Conservation (phyloP, 2,888 invertebrate genomes). For the Mantis religiosa region DNA sequence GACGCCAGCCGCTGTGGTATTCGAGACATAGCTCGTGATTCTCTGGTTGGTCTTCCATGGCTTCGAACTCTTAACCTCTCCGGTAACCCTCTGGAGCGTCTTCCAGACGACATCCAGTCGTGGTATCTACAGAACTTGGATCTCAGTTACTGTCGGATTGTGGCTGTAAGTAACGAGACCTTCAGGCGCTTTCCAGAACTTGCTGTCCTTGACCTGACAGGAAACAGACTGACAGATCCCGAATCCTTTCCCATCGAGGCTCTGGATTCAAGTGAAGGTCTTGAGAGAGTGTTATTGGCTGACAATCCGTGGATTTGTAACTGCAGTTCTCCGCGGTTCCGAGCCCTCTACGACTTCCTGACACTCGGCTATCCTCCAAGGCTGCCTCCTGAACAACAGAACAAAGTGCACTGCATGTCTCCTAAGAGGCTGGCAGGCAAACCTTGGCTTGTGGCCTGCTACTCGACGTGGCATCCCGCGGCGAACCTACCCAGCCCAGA, state of each 20-base stretch:
- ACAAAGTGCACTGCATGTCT: slow-evolving; percentile 8
- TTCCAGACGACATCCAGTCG: slow-evolving; percentile 16
- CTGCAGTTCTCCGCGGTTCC: slow-evolving; percentile 11
- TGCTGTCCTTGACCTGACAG: neutral
- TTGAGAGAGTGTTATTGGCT: slow-evolving; percentile 1
- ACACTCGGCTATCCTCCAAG: neutral
- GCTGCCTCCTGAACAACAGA: neutral
- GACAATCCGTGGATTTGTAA: slow-evolving; percentile 27
- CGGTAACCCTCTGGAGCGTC: slow-evolving; percentile 6
- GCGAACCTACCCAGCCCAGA: neutral
- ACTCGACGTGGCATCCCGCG: slow-evolving; percentile 1
- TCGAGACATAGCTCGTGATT: neutral
- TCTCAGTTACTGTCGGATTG: slow-evolving; percentile 13
- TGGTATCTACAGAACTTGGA: slow-evolving; percentile 15
- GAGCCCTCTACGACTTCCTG: slow-evolving; percentile 14
- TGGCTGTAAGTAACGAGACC: slow-evolving; percentile 13
- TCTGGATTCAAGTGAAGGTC: slow-evolving; percentile 1
- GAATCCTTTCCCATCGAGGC: neutral
- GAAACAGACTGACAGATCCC: slow-evolving; percentile 19
- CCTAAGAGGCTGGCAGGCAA: neutral
- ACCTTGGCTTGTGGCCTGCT: slow-evolving; percentile 16
- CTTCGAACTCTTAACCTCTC: slow-evolving; percentile 12
- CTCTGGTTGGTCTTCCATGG: neutral
- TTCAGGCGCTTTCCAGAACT: slow-evolving; percentile 21
- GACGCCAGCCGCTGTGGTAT: slow-evolving; percentile 13